phyloP scores from a whole-genome alignment of 2,888 invertebrate species.

The Rotaria socialis region DNA sequence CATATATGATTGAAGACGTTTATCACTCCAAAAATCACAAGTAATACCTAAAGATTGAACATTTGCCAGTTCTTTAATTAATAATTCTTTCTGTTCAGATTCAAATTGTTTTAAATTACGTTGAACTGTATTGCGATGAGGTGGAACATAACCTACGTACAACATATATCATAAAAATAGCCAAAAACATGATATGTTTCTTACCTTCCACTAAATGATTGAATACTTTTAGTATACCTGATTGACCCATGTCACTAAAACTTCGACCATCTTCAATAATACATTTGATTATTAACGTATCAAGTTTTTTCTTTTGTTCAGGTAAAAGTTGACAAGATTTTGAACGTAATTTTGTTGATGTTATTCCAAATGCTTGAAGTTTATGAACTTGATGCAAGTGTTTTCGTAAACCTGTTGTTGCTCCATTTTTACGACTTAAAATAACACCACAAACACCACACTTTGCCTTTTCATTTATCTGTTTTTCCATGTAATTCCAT shows the following conservation, averaged over 20 bases:
- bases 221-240: neutral
- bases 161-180: neutral
- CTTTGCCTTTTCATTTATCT: neutral
- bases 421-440: neutral
- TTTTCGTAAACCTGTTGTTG: neutral
- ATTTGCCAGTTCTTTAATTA: neutral
- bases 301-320: neutral
- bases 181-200: neutral
- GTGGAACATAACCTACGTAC: neutral
- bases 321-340: neutral
- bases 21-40: neutral
- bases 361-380: neutral
- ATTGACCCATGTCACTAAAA: neutral
- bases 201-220: neutral
- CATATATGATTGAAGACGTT: neutral
- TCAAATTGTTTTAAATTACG: neutral
- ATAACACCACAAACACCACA: neutral
- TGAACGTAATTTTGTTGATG: neutral
- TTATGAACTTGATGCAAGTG: neutral
- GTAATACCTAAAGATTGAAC: neutral
- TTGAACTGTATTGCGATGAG: slow-evolving; percentile 8
- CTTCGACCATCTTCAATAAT: neutral
- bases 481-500: neutral
- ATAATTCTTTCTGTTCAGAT: neutral
- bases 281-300: neutral